phyloP scores from a whole-genome alignment of 1,140 invertebrate species.

The Plutomurus gul region DNA sequence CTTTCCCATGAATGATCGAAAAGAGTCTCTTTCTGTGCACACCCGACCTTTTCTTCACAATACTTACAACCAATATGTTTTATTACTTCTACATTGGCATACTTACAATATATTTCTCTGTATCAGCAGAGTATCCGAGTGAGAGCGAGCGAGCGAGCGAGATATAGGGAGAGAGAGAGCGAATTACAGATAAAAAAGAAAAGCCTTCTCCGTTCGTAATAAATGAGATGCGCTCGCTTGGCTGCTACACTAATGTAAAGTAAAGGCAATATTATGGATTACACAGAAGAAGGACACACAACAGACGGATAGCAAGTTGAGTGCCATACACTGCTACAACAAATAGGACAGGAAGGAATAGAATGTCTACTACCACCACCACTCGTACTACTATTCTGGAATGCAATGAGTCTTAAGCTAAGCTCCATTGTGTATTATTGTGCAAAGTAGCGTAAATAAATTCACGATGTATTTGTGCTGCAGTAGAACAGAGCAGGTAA shows the following conservation, averaged over 20 bases:
- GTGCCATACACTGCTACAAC: background rate
- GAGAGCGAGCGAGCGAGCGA: no score
- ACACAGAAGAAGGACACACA: no score
- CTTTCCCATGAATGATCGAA: slow-evolving; percentile 11
- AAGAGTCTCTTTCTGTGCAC: background rate
- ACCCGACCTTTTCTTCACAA: background rate
- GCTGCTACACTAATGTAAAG: background rate
- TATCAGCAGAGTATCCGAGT: no score
- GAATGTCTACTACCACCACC: no score
- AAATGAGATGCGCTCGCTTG: no score
- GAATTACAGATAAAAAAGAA: no score
- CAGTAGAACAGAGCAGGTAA: background rate
- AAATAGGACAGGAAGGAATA: background rate
- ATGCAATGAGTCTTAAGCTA: no score
- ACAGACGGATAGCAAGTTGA: background rate
- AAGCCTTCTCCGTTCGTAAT: no score
- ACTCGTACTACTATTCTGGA: no score
- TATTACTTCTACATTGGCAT: background rate
- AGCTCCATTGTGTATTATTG: background rate
- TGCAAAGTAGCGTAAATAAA: background rate
- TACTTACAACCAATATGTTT: no score
- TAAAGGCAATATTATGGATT: slow-evolving; percentile 4
- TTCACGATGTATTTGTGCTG: background rate
- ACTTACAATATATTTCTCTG: no score
- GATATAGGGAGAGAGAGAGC: no score